A percentile compares a stretch with the other conserved stretches of the same genome.
These are phyloP conservation scores for Smutsia temminckii DNA, from an alignment of 2,797 vertebrate genomes.

Conservation along the genomic window DNA sequence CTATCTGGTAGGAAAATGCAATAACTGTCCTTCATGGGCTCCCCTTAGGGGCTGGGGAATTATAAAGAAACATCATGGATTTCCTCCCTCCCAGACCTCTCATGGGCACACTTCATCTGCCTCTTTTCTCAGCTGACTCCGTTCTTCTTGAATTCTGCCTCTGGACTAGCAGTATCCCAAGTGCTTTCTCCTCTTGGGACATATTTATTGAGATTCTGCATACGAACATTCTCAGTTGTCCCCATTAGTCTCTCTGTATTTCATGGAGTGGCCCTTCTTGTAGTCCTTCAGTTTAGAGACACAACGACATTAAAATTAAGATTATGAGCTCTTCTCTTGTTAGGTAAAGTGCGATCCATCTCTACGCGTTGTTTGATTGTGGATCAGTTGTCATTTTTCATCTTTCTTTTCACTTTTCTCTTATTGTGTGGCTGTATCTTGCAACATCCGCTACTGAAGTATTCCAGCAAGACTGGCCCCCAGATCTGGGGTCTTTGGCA, in stretches of 20 bases:
- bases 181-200: neutral
- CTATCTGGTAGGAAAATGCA: neutral
- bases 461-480: neutral
- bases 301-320: neutral
- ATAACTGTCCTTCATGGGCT: neutral
- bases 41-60: neutral
- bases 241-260: neutral
- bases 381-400: neutral
- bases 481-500: neutral
- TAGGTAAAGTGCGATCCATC: neutral
- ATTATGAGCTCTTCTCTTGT: neutral
- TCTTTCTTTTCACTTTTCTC: neutral
- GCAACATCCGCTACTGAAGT: neutral
- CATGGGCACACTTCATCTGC: neutral
- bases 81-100: neutral
- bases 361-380: neutral
- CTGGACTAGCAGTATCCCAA: neutral
- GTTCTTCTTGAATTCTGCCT: neutral
- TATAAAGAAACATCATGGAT: accelerated
- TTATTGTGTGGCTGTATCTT: neutral
- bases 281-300: neutral
- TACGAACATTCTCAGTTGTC: neutral
- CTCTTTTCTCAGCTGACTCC: neutral
- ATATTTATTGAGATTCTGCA: neutral
- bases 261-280: neutral